Evolutionary conservation across 92 coral and sea anemone species (phyloP).

Genomic region (Meandrina meandrites): DNA sequence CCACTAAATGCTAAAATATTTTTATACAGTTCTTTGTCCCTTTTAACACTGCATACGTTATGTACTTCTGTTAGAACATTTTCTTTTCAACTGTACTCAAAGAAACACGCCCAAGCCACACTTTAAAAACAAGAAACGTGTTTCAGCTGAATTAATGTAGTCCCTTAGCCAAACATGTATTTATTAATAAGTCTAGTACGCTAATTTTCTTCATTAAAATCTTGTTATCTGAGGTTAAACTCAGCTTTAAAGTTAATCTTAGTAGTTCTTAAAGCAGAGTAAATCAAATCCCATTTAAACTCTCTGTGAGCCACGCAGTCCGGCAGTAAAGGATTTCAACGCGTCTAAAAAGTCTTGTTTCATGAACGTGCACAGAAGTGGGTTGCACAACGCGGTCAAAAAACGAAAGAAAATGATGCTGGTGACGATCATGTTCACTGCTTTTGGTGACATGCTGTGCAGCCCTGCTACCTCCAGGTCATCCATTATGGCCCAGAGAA

Average conservation of each 20-base stretch:
- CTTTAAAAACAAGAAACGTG: background rate
- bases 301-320: background rate
- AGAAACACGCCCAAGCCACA: background rate
- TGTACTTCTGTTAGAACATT: background rate
- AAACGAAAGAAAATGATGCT: slow-evolving; percentile 66
- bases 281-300: background rate
- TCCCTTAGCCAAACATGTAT: background rate
- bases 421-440: slow-evolving; percentile 26
- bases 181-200: background rate
- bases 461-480: slow-evolving; percentile 57
- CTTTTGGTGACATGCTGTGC: slow-evolving; percentile 34
- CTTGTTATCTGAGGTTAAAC: background rate
- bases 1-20: too few relatives aligned
- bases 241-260: background rate
- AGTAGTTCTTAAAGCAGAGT: background rate
- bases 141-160: background rate
- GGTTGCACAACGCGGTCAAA: slow-evolving; percentile 77
- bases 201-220: background rate
- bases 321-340: slow-evolving; percentile 16
- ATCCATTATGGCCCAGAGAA: slow-evolving; percentile 60
- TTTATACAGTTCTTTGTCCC: background rate
- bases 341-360: slow-evolving; percentile 74
- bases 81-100: background rate
- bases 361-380: slow-evolving; percentile 66
- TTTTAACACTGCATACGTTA: background rate